These are phyloP conservation scores for Arrhopalites spinosus DNA, from an alignment of 2,888 invertebrate species.

Conservation along the genomic window DNA sequence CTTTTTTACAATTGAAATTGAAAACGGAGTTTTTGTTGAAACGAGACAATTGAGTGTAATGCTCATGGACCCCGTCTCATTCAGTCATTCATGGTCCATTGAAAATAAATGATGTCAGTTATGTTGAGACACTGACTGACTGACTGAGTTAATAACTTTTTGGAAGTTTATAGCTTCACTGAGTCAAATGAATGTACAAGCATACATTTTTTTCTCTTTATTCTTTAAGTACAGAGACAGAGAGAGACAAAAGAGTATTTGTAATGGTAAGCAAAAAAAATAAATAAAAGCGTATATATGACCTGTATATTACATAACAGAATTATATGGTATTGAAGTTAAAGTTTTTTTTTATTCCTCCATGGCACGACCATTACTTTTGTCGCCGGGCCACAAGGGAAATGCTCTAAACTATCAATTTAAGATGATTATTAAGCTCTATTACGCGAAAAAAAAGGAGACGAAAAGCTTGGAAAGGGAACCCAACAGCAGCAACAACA, in stretches of 20 bases:
- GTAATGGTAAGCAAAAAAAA: background rate
- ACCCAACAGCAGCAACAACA: constrained; percentile 9
- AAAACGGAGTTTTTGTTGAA: too few relatives aligned
- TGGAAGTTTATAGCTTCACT: constrained; percentile 12
- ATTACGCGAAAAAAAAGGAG: constrained; percentile 31
- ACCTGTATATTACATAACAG: background rate
- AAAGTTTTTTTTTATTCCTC: constrained; percentile 41
- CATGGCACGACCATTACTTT: constrained; percentile 45
- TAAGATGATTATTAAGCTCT: constrained; percentile 40
- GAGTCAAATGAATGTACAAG: constrained; percentile 8
- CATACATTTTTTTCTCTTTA: constrained; percentile 2
- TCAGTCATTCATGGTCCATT: too few relatives aligned
- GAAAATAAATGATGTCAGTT: too few relatives aligned
- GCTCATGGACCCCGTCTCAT: too few relatives aligned
- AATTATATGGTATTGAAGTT: too few relatives aligned
- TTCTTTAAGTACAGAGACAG: background rate
- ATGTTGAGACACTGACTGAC: too few relatives aligned
- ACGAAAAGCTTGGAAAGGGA: constrained; percentile 23
- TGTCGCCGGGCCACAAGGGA: constrained; percentile 44
- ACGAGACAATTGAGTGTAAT: too few relatives aligned
- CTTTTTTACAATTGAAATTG: too few relatives aligned
- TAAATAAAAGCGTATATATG: background rate
- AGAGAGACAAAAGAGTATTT: background rate
- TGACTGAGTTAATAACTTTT: background rate
- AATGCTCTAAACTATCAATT: constrained; percentile 44